phyloP scores from a whole-genome alignment of 2,797 vertebrate genomes.

The Zenarchopterus dispar region DNA sequence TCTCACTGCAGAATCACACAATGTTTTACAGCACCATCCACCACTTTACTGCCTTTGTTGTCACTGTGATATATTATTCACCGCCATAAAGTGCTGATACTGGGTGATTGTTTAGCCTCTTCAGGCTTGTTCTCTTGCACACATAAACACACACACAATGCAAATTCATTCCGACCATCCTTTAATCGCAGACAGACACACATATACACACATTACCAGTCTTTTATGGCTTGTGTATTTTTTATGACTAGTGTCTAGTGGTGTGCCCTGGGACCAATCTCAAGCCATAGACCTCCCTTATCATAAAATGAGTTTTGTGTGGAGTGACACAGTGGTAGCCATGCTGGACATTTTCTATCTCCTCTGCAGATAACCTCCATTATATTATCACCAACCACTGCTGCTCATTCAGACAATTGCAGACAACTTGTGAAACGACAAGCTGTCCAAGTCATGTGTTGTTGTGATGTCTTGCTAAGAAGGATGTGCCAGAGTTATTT shows the following conservation, averaged over 20 bases:
- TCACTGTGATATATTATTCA: constrained; percentile 73
- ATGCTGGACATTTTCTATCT: constrained; percentile 39
- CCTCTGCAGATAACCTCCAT: constrained; percentile 36
- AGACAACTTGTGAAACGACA: not conserved
- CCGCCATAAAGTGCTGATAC: constrained; percentile 74
- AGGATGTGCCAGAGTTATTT: not conserved
- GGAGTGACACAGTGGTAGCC: constrained; percentile 30
- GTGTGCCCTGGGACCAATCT: constrained; percentile 65
- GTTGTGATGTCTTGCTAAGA: not conserved
- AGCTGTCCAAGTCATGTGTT: not conserved
- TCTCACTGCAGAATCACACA: constrained; percentile 66
- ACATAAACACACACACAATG: constrained; percentile 32
- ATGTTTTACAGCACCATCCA: constrained; percentile 71
- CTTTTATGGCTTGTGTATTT: constrained; percentile 69
- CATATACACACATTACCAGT: constrained; percentile 34
- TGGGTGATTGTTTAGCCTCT: constrained; percentile 74
- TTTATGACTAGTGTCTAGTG: constrained; percentile 67
- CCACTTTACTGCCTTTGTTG: constrained; percentile 79
- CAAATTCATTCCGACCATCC: constrained; percentile 38
- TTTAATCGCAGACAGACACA: constrained; percentile 25
- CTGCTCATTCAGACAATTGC: constrained; percentile 28
- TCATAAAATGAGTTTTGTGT: constrained; percentile 61
- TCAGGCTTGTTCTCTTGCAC: constrained; percentile 44
- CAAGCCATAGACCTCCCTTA: constrained; percentile 60
- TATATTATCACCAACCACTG: constrained; percentile 9